phyloP scores from a whole-genome alignment of 2,113 vertebrate species.

The Cromileptes altivelis region DNA sequence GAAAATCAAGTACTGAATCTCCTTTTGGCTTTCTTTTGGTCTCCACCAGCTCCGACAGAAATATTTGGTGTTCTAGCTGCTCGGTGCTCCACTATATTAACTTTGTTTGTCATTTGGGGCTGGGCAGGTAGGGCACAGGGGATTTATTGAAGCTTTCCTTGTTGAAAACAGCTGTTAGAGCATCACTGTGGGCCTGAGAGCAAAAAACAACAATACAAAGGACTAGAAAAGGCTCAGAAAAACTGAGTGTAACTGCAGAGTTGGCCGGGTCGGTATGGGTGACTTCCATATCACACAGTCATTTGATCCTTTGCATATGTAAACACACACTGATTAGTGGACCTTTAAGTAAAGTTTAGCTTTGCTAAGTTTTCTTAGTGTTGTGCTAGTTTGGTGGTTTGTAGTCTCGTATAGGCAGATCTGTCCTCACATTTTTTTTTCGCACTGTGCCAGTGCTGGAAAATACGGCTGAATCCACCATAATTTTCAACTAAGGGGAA shows the following conservation, averaged over 20 bases:
- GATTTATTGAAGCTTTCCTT: neutral
- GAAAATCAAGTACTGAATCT: neutral
- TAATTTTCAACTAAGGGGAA: too few relatives aligned
- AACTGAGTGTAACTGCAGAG: neutral
- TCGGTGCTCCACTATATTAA: neutral
- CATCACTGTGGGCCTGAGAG: neutral
- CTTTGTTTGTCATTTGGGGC: too few relatives aligned
- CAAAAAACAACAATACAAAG: neutral
- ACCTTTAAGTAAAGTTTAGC: neutral
- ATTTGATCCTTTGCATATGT: neutral
- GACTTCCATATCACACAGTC: neutral
- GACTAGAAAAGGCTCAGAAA: neutral
- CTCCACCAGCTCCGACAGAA: neutral
- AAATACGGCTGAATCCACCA: too few relatives aligned
- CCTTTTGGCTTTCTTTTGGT: neutral
- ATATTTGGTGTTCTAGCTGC: neutral
- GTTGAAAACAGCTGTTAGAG: neutral
- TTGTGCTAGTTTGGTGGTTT: neutral
- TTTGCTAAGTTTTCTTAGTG: neutral
- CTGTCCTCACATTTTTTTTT: too few relatives aligned
- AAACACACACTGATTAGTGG: neutral
- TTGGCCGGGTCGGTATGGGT: too few relatives aligned
- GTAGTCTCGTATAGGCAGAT: too few relatives aligned
- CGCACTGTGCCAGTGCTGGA: too few relatives aligned
- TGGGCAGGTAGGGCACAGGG: too few relatives aligned